Conservation (phyloP, 2,113 vertebrate species). For the Toxotes jaculatrix region DNA sequence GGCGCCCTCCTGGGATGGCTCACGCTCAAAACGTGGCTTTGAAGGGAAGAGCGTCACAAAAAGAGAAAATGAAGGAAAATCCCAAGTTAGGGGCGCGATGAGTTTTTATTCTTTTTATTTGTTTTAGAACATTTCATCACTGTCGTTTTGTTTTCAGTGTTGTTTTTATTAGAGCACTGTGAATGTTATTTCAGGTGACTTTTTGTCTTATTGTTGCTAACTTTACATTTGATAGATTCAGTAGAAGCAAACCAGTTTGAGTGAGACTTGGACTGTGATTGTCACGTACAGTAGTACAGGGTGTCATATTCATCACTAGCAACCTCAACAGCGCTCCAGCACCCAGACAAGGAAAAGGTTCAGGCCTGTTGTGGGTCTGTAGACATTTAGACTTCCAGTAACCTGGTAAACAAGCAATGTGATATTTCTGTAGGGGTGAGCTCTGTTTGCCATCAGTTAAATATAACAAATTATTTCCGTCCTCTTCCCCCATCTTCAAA, state of each 20-base stretch:
- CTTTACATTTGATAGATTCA: constrained; percentile 60
- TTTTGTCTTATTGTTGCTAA: constrained; percentile 66
- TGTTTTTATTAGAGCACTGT: constrained; percentile 79
- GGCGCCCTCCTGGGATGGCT: constrained; percentile 48
- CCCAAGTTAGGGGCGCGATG: constrained; percentile 34
- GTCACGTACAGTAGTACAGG: constrained; percentile 9
- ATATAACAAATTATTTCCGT: background rate
- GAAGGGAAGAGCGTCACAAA: constrained; percentile 35
- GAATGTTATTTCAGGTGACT: constrained; percentile 79
- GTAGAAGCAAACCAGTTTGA: constrained; percentile 34
- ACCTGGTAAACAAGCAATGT: constrained; percentile 31
- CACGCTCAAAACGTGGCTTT: constrained; percentile 10
- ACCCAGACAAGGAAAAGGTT: background rate
- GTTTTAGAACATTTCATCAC: constrained; percentile 62
- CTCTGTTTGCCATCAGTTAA: constrained; percentile 6
- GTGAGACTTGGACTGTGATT: constrained; percentile 40
- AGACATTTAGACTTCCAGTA: constrained; percentile 21
- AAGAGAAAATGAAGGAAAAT: constrained; percentile 27
- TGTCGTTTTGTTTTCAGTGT: constrained; percentile 56
- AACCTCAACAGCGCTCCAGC: background rate
- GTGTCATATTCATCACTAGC: background rate
- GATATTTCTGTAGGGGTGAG: background rate
- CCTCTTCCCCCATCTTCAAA: constrained; percentile 3
- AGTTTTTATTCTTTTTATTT: constrained; percentile 48
- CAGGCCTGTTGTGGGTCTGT: constrained; percentile 13